A percentile compares a stretch with the other conserved stretches of the same genome.
Conservation (phyloP, 1,140 invertebrate genomes). For the Bombus soroeensis region DNA sequence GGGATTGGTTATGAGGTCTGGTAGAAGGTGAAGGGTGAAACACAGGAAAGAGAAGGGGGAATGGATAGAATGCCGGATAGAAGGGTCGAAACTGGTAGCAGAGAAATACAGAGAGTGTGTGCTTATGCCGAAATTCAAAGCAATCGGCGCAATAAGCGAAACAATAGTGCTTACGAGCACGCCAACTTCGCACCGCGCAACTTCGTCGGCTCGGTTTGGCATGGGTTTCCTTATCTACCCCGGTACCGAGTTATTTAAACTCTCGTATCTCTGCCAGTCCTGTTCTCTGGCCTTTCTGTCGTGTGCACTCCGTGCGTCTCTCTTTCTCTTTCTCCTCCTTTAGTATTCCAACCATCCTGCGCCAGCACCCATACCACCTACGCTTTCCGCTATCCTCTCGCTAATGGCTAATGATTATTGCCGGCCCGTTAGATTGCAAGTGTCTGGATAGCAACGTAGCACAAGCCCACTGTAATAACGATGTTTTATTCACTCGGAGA, state of each 20-base stretch:
- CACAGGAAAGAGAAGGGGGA: neutral
- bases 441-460: slow-evolving; percentile 22
- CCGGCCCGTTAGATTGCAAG: slow-evolving; percentile 34
- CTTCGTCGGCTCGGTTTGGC: slow-evolving; percentile 46
- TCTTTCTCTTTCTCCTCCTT: slow-evolving; percentile 2
- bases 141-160: slow-evolving; percentile 72
- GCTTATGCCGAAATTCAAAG: slow-evolving; percentile 69
- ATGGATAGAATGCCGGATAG: slow-evolving; percentile 21
- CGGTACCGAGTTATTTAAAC: slow-evolving; percentile 71
- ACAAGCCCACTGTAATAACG: slow-evolving; percentile 13
- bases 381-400: slow-evolving; percentile 29
- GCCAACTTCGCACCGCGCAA: slow-evolving; percentile 68
- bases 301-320: neutral
- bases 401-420: slow-evolving; percentile 63
- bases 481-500: slow-evolving; percentile 39
- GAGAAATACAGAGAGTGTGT: slow-evolving; percentile 21
- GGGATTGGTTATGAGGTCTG: neutral
- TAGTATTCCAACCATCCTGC: slow-evolving; percentile 4
- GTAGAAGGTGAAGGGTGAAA: neutral
- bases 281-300: neutral
- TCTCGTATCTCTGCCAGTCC: slow-evolving; percentile 66
- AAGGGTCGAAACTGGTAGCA: neutral
- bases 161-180: slow-evolving; percentile 71
- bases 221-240: slow-evolving; percentile 64
- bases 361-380: slow-evolving; percentile 34